phyloP scores from a whole-genome alignment of 2,797 vertebrate species.

The Aplochiton taeniatus region DNA sequence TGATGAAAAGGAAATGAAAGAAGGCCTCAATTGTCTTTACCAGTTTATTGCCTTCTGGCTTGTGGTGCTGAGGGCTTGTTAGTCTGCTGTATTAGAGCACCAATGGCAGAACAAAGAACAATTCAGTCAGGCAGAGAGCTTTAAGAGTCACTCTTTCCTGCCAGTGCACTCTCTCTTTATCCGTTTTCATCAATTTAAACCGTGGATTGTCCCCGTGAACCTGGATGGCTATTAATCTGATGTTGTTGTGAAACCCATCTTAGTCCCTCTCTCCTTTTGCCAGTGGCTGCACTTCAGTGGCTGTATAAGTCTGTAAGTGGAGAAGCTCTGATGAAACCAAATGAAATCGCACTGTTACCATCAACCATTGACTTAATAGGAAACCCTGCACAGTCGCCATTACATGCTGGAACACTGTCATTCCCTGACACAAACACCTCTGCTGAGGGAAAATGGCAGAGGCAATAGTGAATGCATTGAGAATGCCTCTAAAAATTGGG shows the following conservation, averaged over 20 bases:
- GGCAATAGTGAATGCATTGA: constrained; percentile 30
- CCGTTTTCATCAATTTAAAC: not conserved
- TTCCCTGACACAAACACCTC: constrained; percentile 36
- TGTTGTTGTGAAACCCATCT: no score
- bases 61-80: not conserved
- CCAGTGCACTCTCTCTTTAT: not conserved
- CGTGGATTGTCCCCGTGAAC: no score
- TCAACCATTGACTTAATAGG: constrained; percentile 8
- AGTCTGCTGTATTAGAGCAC: not conserved
- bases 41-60: not conserved
- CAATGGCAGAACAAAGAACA: not conserved
- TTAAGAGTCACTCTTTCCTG: not conserved
- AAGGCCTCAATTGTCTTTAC: not conserved
- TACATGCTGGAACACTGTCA: constrained; percentile 29
- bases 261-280: no score
- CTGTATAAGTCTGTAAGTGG: not conserved
- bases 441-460: constrained; percentile 11
- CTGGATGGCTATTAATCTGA: no score
- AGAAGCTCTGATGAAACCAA: constrained; percentile 65
- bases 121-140: not conserved
- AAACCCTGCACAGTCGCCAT: not conserved
- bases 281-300: not conserved
- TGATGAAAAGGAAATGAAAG: not conserved
- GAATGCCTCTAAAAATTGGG: constrained; percentile 8
- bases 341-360: constrained; percentile 58